phyloP scores from a whole-genome alignment of 2,797 vertebrate genomes.

The Numenius phaeopus region DNA sequence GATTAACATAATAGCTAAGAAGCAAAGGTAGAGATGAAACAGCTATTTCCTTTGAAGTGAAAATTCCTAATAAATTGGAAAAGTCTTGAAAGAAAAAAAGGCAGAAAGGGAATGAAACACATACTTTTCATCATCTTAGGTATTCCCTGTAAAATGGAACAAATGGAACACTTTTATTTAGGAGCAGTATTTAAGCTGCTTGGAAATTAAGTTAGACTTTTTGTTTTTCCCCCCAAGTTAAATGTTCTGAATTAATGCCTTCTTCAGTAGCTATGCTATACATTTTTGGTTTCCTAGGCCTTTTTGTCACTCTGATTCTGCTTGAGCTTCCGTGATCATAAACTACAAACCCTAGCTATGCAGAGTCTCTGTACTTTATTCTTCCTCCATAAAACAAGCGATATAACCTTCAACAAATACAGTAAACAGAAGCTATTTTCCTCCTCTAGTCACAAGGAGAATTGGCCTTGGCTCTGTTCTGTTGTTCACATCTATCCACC shows the following conservation, averaged over 20 bases:
- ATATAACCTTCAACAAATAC: not conserved
- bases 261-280: not conserved
- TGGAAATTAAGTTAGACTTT: not conserved
- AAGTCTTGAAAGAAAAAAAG: not conserved
- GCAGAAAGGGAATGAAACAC: not conserved
- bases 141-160: not conserved
- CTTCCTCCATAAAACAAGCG: not conserved
- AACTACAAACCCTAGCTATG: not conserved
- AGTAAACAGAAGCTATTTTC: not conserved
- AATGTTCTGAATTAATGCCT: not conserved
- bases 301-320: not conserved
- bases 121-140: not conserved
- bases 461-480: not conserved
- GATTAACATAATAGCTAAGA: not conserved
- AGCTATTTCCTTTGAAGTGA: not conserved
- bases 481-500: not conserved
- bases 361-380: slow-evolving; percentile 7
- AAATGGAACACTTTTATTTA: not conserved
- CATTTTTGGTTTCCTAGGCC: not conserved
- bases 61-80: not conserved
- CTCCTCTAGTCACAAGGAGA: not conserved
- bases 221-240: not conserved
- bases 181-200: not conserved
- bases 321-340: not conserved
- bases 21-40: not conserved